Evolutionary conservation across 2,888 invertebrate species (phyloP).

Genomic region (Tribolium freemani): DNA sequence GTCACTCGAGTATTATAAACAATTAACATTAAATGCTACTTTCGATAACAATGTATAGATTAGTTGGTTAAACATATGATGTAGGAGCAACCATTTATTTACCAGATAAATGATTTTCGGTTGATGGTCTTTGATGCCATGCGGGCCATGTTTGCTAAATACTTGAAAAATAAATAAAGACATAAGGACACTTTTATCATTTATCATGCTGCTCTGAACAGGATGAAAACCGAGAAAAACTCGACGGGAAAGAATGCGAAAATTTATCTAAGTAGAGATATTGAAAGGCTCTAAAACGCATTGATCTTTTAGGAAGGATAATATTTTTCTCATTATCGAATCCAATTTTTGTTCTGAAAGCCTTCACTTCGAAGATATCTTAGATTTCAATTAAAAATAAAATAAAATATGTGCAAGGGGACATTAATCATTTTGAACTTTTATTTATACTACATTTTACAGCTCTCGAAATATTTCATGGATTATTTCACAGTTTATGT

Average conservation of each 20-base stretch:
- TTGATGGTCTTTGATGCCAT: too few relatives aligned
- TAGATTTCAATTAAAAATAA: too few relatives aligned
- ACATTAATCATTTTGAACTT: neutral
- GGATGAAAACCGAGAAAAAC: neutral
- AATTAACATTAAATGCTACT: neutral
- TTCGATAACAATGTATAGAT: neutral
- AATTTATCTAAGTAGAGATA: neutral
- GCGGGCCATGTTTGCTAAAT: too few relatives aligned
- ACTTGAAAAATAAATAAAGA: too few relatives aligned
- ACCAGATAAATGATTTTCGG: too few relatives aligned
- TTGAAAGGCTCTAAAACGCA: neutral
- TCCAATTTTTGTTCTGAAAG: neutral
- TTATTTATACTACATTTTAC: neutral
- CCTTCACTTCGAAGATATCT: too few relatives aligned
- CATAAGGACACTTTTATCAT: too few relatives aligned
- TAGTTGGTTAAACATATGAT: neutral
- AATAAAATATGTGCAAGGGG: too few relatives aligned
- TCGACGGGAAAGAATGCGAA: neutral
- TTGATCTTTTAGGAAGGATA: neutral
- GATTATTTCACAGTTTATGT: neutral
- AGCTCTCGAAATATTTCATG: neutral
- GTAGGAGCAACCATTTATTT: too few relatives aligned
- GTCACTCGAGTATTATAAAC: neutral
- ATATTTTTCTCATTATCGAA: conserved; percentile 3
- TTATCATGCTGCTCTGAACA: too few relatives aligned